A percentile compares a stretch with the other conserved stretches of the same genome.
These are phyloP conservation scores for Augochlora pura DNA, from an alignment of 1,140 invertebrate genomes.

Conservation along the genomic window DNA sequence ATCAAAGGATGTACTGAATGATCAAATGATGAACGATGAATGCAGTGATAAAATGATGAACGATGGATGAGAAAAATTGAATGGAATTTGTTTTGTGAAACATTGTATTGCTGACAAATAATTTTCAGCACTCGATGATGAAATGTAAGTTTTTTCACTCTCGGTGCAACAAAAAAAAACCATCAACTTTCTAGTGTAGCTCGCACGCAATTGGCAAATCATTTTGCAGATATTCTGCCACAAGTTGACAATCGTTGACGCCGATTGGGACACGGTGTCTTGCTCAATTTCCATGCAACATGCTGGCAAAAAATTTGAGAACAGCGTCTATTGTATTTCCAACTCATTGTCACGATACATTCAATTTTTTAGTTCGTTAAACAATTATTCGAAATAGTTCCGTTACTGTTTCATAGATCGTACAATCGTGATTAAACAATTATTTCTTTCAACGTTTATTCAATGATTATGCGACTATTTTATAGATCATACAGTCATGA, in stretches of 20 bases:
- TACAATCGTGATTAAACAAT: too few relatives aligned
- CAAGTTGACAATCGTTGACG: conserved; percentile 23
- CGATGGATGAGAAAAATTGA: too few relatives aligned
- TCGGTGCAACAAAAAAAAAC: not conserved
- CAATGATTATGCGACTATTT: too few relatives aligned
- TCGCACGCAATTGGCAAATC: conserved; percentile 33
- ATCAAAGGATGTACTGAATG: too few relatives aligned
- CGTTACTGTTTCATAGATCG: too few relatives aligned
- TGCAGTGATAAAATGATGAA: too few relatives aligned
- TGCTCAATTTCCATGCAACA: conserved; percentile 25
- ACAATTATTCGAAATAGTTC: not conserved
- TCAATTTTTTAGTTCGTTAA: not conserved
- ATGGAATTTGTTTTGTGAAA: too few relatives aligned
- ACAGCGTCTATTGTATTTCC: not conserved
- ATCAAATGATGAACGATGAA: too few relatives aligned
- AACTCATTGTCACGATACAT: too few relatives aligned
- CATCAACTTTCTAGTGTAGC: conserved; percentile 44
- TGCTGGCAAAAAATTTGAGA: conserved; percentile 2
- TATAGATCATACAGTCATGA: too few relatives aligned
- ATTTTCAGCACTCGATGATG: too few relatives aligned
- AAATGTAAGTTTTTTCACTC: conserved; percentile 22
- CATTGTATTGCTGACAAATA: not conserved
- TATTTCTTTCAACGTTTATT: too few relatives aligned
- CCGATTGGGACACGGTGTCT: conserved; percentile 14
- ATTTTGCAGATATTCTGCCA: conserved; percentile 39